Base-by-base conservation (phyloP, 2,888 invertebrate species). In the Sabellastarte sp. region DNA sequence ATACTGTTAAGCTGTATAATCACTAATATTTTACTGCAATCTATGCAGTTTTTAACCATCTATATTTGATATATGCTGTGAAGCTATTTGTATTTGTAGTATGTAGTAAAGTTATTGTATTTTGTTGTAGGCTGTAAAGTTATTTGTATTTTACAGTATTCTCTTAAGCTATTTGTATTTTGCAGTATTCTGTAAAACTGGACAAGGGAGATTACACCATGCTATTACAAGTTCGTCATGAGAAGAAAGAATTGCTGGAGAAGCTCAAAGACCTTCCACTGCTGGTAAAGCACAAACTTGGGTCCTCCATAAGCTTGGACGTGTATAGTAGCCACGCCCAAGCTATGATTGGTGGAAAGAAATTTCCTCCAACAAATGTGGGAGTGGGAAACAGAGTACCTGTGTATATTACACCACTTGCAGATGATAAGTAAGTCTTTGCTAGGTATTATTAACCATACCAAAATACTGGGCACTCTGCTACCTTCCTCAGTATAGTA, bases 121-220 rank as follows among this genome's bases (percentile, higher is more conserved):
- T n/a, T n/a, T n/a, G n/a, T n/a, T n/a, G n/a, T n/a, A n/a, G n/a
- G n/a, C n/a, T n/a, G n/a, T n/a, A n/a, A n/a, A n/a, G n/a, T n/a
- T n/a, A n/a, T n/a, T n/a, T n/a, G n/a, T n/a, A n/a, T n/a, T n/a
- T n/a, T n/a, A n/a, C n/a, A n/a, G n/a, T n/a, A n/a, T n/a, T n/a
- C n/a, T n/a, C n/a, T n/a, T n/a, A n/a, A n/a, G n/a, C n/a, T n/a
- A n/a, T n/a, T n/a, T n/a, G n/a, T n/a, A n/a, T 41, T 41, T 41
- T 76, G 30, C 85, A 93, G 92, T 93, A 93, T 82, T 87, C 89
- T 1, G 88, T 89, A 63, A 97, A 96, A 85, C 84, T 98, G 72
- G 95, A 96, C 71, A 97, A 97, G 82, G 98, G 98, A 28, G 97
- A 98, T 71, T 98, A 95, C 84, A 89, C 89, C 0, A 86, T 98